Conservation (phyloP, 2,113 vertebrate species). For the Aspiorhynchus laticeps region DNA sequence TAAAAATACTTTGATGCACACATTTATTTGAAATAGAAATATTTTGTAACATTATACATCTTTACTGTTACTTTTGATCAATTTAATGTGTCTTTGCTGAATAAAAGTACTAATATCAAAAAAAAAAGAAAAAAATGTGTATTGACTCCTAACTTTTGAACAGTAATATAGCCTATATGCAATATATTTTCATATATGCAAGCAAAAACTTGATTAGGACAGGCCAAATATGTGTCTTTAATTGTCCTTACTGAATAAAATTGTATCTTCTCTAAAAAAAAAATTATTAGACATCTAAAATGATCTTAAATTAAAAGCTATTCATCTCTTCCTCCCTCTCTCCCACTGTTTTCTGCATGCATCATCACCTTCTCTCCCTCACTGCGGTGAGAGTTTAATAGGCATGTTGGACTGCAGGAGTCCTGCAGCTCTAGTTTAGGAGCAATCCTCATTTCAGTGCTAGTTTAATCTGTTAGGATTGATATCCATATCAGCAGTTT, state of each 20-base stretch:
- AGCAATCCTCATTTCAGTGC: background rate
- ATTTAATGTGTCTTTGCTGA: background rate
- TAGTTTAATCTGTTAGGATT: background rate
- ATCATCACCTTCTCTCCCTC: background rate
- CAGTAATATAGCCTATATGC: background rate
- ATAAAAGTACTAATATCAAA: background rate
- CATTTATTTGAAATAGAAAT: background rate
- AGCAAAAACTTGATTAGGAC: background rate
- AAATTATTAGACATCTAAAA: background rate
- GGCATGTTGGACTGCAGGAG: background rate
- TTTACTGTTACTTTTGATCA: background rate
- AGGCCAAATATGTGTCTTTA: background rate
- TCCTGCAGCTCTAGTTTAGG: background rate
- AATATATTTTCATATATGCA: background rate
- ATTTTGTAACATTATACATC: background rate
- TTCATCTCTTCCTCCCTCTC: background rate
- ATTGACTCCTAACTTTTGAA: background rate
- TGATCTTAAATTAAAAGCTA: background rate
- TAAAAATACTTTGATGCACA: no score
- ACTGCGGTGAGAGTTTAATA: background rate
- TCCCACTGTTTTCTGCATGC: conserved; percentile 3
- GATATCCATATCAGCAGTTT: background rate
- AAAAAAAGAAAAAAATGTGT: background rate
- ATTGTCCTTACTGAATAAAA: background rate
- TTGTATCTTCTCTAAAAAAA: background rate